Evolutionary conservation across 2,797 vertebrate species (phyloP).

Genomic region (Anguilla anguilla): DNA sequence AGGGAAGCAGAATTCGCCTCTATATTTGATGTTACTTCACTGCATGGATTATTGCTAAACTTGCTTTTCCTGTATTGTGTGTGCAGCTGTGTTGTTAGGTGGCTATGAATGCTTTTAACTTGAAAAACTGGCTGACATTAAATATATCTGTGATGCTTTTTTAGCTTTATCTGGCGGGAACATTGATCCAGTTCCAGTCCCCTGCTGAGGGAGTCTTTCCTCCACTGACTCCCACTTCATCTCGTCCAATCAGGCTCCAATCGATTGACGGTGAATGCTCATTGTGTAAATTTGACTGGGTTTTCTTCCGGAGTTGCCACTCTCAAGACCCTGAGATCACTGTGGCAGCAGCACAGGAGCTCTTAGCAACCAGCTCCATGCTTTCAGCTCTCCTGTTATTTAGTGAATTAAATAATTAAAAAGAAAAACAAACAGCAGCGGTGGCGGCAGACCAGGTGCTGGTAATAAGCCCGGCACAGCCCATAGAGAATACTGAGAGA

Average conservation of each 20-base stretch:
- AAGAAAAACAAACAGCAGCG: background rate
- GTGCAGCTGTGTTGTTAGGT: background rate
- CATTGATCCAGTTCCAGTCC: background rate
- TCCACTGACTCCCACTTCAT: background rate
- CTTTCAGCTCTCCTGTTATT: constrained; percentile 17
- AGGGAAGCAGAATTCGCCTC: background rate
- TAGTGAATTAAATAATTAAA: background rate
- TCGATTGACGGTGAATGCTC: constrained; percentile 16
- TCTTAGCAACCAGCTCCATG: background rate
- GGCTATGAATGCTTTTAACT: background rate
- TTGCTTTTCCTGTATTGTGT: background rate
- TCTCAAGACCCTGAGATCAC: background rate
- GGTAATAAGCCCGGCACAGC: background rate
- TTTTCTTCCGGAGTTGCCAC: background rate
- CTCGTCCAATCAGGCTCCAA: background rate
- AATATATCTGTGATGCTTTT: background rate
- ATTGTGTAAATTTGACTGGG: background rate
- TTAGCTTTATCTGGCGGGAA: background rate
- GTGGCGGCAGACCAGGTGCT: background rate
- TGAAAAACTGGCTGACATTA: background rate
- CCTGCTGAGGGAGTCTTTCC: background rate
- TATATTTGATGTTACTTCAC: background rate
- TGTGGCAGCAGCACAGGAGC: background rate
- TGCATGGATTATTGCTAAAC: background rate
- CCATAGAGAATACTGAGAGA: background rate